Conservation (phyloP, 2,113 vertebrate species). For the Hemiscyllium ocellatum region DNA sequence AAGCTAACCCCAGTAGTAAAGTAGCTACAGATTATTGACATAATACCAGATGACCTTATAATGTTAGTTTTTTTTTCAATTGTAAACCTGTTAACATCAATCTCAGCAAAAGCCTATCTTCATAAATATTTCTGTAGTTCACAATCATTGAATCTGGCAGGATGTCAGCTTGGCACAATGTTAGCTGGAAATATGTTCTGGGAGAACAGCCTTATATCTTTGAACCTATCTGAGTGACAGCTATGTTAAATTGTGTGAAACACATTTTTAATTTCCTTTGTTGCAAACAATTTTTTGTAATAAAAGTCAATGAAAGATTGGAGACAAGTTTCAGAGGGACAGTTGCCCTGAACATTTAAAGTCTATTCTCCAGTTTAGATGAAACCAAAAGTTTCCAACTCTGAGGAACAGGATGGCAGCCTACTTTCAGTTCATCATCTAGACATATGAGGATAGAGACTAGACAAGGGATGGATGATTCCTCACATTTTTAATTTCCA, state of each 20-base stretch:
- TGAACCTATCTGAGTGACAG: background rate
- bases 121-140: background rate
- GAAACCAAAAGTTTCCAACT: background rate
- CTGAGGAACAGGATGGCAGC: background rate
- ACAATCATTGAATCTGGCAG: conserved; percentile 10
- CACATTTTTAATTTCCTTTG: conserved; percentile 8
- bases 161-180: background rate
- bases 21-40: background rate
- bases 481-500: background rate
- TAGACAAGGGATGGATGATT: background rate
- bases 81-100: background rate
- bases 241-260: background rate
- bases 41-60: conserved; percentile 1
- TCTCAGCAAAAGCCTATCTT: background rate
- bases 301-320: background rate
- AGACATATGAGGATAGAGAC: background rate
- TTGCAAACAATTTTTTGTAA: background rate
- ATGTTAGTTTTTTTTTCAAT: conserved; percentile 28
- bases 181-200: background rate
- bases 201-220: background rate
- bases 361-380: background rate
- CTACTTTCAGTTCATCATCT: background rate
- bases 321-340: background rate
- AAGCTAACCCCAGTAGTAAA: background rate
- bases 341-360: background rate